phyloP scores from a whole-genome alignment of 1,140 invertebrate species.

The Magallana ariakensis region DNA sequence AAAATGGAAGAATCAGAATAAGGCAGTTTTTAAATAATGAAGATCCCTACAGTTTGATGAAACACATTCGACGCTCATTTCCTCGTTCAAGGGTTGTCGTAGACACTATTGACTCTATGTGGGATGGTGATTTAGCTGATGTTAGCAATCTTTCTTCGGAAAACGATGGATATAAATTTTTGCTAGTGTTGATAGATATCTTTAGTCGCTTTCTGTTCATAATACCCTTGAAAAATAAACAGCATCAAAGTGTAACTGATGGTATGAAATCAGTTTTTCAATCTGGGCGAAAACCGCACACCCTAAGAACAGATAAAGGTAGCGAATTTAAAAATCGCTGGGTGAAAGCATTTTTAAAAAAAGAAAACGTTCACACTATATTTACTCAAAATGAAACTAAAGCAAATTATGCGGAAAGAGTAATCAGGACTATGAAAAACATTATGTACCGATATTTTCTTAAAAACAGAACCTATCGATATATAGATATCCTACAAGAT shows the following conservation, averaged over 20 bases:
- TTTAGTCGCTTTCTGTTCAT: conserved; percentile 40
- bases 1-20: too few species aligned
- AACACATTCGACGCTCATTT: conserved; percentile 31
- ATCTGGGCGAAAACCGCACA: conserved; percentile 35
- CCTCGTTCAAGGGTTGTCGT: conserved; percentile 32
- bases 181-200: conserved; percentile 38
- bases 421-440: conserved; percentile 41
- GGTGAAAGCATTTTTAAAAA: too few species aligned
- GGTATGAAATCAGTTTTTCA: conserved; percentile 13
- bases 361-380: conserved; percentile 21
- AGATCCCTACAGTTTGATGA: conserved; percentile 40
- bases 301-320: conserved; percentile 38
- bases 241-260: background rate
- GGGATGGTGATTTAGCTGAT: conserved; percentile 37
- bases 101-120: conserved; percentile 16
- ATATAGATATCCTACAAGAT: conserved; percentile 39
- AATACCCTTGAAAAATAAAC: conserved; percentile 29
- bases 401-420: conserved; percentile 50
- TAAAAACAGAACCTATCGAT: conserved; percentile 35
- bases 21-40: too few species aligned
- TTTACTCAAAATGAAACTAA: conserved; percentile 53
- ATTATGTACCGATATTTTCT: conserved; percentile 41
- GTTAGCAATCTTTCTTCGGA: conserved; percentile 21
- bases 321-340: conserved; percentile 43
- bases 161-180: conserved; percentile 18